Evolutionary conservation across 2,888 invertebrate genomes (phyloP).

Genomic region (Trichogramma dendrolimi): DNA sequence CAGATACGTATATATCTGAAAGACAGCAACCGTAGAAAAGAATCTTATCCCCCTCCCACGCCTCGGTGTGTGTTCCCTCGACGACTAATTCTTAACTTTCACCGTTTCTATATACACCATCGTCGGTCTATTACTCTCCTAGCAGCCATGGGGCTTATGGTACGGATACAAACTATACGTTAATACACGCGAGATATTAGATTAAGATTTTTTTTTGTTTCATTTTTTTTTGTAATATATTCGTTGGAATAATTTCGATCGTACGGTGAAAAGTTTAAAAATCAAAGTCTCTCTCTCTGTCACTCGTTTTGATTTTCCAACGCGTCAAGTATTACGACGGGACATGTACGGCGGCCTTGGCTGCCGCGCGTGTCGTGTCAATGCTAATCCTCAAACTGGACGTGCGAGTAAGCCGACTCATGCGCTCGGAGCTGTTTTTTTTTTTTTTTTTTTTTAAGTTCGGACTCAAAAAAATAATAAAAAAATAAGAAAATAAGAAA

Average conservation of each 20-base stretch:
- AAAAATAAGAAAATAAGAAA: background rate
- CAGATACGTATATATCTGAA: too few relatives aligned
- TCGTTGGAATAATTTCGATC: too few relatives aligned
- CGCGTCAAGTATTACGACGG: background rate
- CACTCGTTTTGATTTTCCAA: conserved; percentile 1
- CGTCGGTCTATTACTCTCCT: too few relatives aligned
- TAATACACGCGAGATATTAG: too few relatives aligned
- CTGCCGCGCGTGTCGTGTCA: background rate
- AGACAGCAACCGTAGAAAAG: too few relatives aligned
- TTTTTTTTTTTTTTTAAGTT: background rate
- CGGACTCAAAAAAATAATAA: background rate
- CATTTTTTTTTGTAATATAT: too few relatives aligned
- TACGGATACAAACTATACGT: too few relatives aligned
- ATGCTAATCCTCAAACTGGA: conserved; percentile 1
- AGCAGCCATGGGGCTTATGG: too few relatives aligned
- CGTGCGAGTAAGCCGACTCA: conserved; percentile 1
- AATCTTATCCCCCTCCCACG: too few relatives aligned
- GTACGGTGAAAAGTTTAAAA: too few relatives aligned
- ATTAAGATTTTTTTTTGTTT: too few relatives aligned
- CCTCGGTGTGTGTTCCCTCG: background rate
- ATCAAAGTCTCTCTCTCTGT: too few relatives aligned
- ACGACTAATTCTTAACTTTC: conserved; percentile 25
- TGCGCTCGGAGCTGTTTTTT: background rate
- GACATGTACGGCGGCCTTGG: background rate
- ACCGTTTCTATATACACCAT: conserved; percentile 11